phyloP scores from a whole-genome alignment of 30 jellyfish, hydroid and myxozoan genomes.

The Sanderia malayensis region DNA sequence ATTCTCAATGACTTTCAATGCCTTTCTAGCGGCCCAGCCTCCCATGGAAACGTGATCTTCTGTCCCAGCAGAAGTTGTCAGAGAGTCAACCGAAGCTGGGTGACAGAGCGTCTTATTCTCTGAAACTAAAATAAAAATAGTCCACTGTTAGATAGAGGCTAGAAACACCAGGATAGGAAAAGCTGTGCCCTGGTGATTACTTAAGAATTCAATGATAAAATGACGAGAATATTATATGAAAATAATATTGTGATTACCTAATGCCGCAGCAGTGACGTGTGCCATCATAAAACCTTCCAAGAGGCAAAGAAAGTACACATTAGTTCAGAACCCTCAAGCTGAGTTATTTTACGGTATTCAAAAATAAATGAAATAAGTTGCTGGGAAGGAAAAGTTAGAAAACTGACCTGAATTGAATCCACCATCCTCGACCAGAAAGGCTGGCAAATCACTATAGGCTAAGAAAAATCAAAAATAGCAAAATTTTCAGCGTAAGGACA shows the following conservation, averaged over 20 bases:
- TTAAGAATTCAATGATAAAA: no score
- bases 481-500: no score
- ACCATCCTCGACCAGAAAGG: conserved; percentile 84
- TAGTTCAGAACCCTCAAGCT: no score
- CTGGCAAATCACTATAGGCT: conserved; percentile 96
- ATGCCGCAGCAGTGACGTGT: conserved; percentile 96
- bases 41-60: conserved; percentile 99
- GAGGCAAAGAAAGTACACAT: no score
- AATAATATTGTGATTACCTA: conserved; percentile 32
- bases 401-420: conserved; percentile 88
- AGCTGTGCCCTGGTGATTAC: no score
- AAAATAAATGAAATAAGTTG: no score
- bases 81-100: conserved; percentile 88
- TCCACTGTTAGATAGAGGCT: no score
- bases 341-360: no score
- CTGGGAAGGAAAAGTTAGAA: not conserved
- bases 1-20: conserved; percentile 77
- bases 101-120: conserved; percentile 89
- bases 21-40: conserved; percentile 94
- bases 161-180: no score
- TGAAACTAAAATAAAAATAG: conserved; percentile 59
- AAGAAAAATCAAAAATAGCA: not conserved
- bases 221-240: not conserved
- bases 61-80: conserved; percentile 93
- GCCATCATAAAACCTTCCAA: conserved; percentile 86